Evolutionary conservation across 2,797 vertebrate genomes (phyloP).

Genomic region (Glyptemys insculpta): DNA sequence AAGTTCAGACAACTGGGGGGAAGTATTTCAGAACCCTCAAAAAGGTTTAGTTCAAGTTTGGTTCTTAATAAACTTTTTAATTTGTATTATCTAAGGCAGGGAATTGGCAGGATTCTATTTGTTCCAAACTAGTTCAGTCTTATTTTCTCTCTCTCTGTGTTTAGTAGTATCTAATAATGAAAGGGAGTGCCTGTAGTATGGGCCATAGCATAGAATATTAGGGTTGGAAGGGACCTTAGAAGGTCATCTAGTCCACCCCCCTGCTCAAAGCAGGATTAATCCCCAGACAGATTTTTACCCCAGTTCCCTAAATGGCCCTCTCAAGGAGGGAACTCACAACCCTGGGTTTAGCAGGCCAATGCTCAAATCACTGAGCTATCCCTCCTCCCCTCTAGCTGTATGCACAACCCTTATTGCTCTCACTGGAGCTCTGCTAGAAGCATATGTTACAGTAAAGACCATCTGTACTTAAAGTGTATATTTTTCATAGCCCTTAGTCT

Average conservation of each 20-base stretch:
- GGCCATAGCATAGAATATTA: no score
- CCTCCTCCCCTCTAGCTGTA: not conserved
- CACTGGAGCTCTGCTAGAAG: not conserved
- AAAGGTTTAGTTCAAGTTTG: not conserved
- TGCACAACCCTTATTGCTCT: not conserved
- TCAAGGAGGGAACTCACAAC: no score
- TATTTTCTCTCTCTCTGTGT: not conserved
- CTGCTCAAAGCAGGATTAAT: no score
- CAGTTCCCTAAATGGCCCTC: no score
- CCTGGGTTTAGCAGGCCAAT: no score
- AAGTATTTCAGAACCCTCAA: not conserved
- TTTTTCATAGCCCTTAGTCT: not conserved
- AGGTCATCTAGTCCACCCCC: no score
- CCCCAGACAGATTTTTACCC: no score
- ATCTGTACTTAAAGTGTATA: fast-evolving
- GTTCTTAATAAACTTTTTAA: not conserved
- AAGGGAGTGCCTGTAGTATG: fast-evolving
- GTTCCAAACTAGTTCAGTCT: not conserved
- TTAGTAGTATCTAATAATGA: not conserved
- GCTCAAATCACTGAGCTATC: no score
- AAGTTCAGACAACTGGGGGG: not conserved
- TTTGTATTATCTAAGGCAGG: not conserved
- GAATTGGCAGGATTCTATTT: not conserved
- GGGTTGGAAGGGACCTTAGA: no score
- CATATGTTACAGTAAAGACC: not conserved